Evolutionary conservation across 2,113 vertebrate genomes (phyloP).

Genomic region (Engystomops pustulosus): DNA sequence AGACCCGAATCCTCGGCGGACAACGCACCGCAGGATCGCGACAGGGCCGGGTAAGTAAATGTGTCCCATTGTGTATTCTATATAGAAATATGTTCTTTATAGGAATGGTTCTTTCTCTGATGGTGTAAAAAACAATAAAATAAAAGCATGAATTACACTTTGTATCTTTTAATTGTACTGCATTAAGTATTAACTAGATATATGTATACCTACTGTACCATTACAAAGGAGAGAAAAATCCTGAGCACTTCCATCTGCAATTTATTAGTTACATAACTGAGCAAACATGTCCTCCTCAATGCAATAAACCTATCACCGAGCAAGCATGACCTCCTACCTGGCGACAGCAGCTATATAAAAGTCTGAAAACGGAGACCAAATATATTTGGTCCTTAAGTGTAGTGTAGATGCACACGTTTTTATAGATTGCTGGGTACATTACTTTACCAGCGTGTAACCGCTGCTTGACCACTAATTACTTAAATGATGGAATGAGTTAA

Average conservation of each 20-base stretch:
- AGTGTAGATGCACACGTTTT: slow-evolving; percentile 26
- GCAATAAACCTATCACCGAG: slow-evolving; percentile 40
- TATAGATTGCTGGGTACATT: slow-evolving; percentile 41
- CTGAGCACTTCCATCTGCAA: slow-evolving; percentile 2
- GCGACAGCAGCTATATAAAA: slow-evolving; percentile 53
- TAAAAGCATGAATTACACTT: background rate
- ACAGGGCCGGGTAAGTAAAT: too few relatives aligned
- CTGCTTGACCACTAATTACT: slow-evolving; percentile 56
- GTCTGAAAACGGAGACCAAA: slow-evolving; percentile 44
- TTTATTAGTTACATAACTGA: slow-evolving; percentile 46
- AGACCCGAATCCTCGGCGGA: too few relatives aligned
- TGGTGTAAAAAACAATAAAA: background rate
- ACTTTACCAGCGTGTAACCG: slow-evolving; percentile 38
- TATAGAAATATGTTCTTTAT: too few relatives aligned
- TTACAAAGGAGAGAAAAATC: too few relatives aligned
- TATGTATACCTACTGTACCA: background rate
- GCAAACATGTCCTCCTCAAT: slow-evolving; percentile 34
- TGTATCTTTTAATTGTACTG: background rate
- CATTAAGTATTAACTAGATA: background rate
- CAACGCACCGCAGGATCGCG: too few relatives aligned
- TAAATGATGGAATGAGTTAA: slow-evolving; percentile 55
- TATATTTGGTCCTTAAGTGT: background rate
- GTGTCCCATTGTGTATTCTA: too few relatives aligned
- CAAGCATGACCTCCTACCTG: slow-evolving; percentile 53
- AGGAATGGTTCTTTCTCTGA: too few relatives aligned